Conservation (phyloP, 2,888 invertebrate species). For the Entomobrya proxima region DNA sequence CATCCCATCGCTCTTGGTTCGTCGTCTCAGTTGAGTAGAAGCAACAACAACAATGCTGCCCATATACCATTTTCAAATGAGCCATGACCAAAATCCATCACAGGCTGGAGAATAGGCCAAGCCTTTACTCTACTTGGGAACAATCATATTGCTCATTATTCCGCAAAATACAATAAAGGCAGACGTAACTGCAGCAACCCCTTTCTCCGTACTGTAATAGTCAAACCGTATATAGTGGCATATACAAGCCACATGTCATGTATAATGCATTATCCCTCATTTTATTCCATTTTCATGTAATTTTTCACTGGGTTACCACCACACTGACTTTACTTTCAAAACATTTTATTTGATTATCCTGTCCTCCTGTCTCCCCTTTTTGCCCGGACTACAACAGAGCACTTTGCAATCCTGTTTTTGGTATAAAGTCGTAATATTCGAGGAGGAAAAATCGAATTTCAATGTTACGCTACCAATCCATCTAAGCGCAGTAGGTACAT, state of each 20-base stretch:
- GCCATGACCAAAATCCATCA: slow-evolving; percentile 73
- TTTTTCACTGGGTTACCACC: slow-evolving; percentile 35
- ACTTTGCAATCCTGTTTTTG: too few species aligned
- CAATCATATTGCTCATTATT: not conserved
- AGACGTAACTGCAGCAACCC: not conserved
- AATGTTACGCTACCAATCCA: too few species aligned
- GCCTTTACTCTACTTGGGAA: too few species aligned
- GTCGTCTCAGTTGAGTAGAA: not conserved
- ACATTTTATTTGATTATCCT: slow-evolving; percentile 31
- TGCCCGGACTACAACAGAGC: too few species aligned
- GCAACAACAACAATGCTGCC: slow-evolving; percentile 51
- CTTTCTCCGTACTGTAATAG: not conserved
- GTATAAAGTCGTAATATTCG: too few species aligned
- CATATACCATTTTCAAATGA: slow-evolving; percentile 69
- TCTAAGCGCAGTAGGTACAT: too few species aligned
- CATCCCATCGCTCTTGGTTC: too few species aligned
- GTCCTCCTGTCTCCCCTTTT: slow-evolving; percentile 11
- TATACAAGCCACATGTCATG: slow-evolving; percentile 47
- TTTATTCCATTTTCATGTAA: slow-evolving; percentile 54
- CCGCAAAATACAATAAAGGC: not conserved
- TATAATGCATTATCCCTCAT: slow-evolving; percentile 54
- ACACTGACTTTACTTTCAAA: not conserved
- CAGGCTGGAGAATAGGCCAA: not conserved
- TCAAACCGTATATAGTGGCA: not conserved
- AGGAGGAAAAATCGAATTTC: too few species aligned